Conservation (phyloP, 2,113 vertebrate genomes). For the Trinectes maculatus region DNA sequence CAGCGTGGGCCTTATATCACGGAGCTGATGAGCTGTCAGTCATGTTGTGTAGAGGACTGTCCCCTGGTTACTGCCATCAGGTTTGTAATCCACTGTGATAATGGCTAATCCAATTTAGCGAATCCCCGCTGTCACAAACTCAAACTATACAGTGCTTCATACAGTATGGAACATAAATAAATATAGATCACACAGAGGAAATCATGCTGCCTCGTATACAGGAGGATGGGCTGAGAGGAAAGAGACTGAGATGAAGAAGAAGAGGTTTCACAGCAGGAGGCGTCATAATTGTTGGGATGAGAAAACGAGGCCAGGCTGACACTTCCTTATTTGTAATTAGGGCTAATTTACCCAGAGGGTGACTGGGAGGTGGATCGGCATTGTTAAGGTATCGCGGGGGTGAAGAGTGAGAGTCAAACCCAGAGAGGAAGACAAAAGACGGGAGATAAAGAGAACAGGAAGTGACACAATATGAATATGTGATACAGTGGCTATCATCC, state of each 20-base stretch:
- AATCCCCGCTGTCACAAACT: conserved; percentile 38
- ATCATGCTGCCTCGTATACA: conserved; percentile 27
- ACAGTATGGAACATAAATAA: conserved; percentile 32
- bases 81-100: conserved; percentile 50
- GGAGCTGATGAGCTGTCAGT: conserved; percentile 47
- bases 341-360: conserved; percentile 40
- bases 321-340: conserved; percentile 29
- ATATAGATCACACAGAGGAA: conserved; percentile 35
- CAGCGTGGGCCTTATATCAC: conserved; percentile 7
- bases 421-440: conserved; percentile 35
- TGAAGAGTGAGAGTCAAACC: conserved; percentile 27
- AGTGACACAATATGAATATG: not conserved
- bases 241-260: conserved; percentile 1
- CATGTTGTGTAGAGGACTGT: conserved; percentile 27
- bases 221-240: conserved; percentile 3
- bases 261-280: conserved; percentile 27
- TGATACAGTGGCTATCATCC: conserved; percentile 35
- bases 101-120: conserved; percentile 59
- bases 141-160: conserved; percentile 2
- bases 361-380: conserved; percentile 18
- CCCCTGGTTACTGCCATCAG: conserved; percentile 40
- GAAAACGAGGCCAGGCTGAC: conserved; percentile 23
- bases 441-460: conserved; percentile 13
- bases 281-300: conserved; percentile 44
- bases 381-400: conserved; percentile 27